Evolutionary conservation across 2,888 invertebrate species (phyloP).

Genomic region (Ceraclea dissimilis): DNA sequence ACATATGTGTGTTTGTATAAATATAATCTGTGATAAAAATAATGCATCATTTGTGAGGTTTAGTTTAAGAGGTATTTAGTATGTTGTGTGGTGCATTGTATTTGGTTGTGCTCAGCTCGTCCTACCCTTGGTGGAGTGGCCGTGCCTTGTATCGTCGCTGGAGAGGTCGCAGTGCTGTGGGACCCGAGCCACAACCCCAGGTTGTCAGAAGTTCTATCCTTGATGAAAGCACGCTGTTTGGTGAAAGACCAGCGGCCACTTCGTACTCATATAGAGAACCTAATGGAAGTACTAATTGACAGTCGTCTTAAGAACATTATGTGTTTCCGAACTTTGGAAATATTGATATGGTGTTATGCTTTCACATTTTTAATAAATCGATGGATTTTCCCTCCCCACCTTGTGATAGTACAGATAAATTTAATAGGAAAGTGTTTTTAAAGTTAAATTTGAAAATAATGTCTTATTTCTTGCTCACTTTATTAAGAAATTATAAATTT

Average conservation of each 20-base stretch:
- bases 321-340: not conserved
- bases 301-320: not conserved
- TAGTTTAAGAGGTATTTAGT: conserved; percentile 17
- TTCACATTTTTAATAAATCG: too few relatives aligned
- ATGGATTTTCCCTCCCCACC: too few relatives aligned
- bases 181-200: conserved; percentile 35
- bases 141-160: conserved; percentile 29
- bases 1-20: too few relatives aligned
- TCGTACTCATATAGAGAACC: conserved; percentile 4
- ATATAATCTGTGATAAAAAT: too few relatives aligned
- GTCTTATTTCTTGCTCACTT: too few relatives aligned
- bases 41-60: conserved; percentile 1
- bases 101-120: conserved; percentile 13
- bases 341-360: too few relatives aligned
- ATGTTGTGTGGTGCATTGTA: conserved; percentile 14
- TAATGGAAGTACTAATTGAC: conserved; percentile 3
- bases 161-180: conserved; percentile 37
- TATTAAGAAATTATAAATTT: too few relatives aligned
- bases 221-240: conserved; percentile 7
- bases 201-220: conserved; percentile 6
- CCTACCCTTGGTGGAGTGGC: conserved; percentile 15
- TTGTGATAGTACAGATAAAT: too few relatives aligned
- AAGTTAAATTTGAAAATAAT: too few relatives aligned
- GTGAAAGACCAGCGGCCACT: conserved; percentile 20
- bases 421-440: too few relatives aligned